Base-by-base conservation (phyloP, 2,113 vertebrate genomes). In the Halcyon malimbica region DNA sequence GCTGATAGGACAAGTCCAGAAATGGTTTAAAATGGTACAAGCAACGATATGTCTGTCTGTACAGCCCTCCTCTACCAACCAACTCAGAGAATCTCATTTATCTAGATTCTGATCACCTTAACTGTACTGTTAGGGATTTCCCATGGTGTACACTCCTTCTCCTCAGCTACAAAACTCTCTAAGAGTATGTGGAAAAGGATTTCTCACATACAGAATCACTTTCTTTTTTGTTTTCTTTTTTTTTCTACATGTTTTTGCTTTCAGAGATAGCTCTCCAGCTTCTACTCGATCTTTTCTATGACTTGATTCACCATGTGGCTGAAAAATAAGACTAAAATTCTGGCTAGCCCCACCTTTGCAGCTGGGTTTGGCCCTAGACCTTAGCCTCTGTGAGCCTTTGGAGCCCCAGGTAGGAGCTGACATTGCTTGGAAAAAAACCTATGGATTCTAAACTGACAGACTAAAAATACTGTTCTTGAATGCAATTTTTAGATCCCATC, bases 11-110 rank as follows among this genome's bases (percentile, higher is more conserved):
- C 33, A 62, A 16, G 24, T 39, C n/a, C 81, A 81, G 44, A 59
- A 69, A 33, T 2, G 13, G 23, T 16, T 62, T 83, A 14, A 70
- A 83, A 31, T 6, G 37, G 5, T 37, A 54, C 65, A 77, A 73
- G 20, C 39, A 69, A 77, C 3, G 1, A 6, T 0, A 3, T 5
- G 10, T 9, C 33, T 24, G 26, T 19, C 19, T 35, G 29, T 33
- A 44, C 41, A 89, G 60, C 33, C 17, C 20, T 71, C 17, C 15
- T 59, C 17, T 26, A 82, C 14, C 50, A 85, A 6, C 14, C 21
- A 64, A 1, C 16, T 13, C 17, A 24, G 14, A 15, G 23, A 75
- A 42, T 10, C 5, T 29, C 14, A 29, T 29, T 69, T 2, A 1
- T 33, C 13, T 44, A 33, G 24, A 44, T 64, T 41, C 63, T 62